Evolutionary conservation across 2,888 invertebrate species (phyloP), one percentile per base, ranked within the genome.

Genomic region (Seira ritae): DNA sequence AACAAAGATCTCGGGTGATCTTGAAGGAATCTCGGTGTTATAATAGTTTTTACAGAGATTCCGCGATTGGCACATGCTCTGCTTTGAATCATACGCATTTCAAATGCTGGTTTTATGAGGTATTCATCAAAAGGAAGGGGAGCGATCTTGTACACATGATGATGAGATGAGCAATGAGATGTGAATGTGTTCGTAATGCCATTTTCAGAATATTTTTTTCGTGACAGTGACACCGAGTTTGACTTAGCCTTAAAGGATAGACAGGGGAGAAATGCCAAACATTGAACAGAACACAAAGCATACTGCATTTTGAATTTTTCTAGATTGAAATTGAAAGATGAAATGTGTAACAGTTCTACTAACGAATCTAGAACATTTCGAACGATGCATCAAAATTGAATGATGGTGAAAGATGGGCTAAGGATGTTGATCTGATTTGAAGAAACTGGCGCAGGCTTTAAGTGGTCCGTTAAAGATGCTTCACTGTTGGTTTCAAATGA

Each of bases 251-350:
- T 50, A 72, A 67, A 71, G 50, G 46, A 42, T 42, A 69, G 46
- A 2, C 8, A 71, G 23, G 55, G 68, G 12, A 8, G 50, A 31
- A 67, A n/a, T n/a, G n/a, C n/a, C n/a, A n/a, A n/a, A n/a, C n/a
- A n/a, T n/a, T n/a, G n/a, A n/a, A n/a, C n/a, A n/a, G n/a, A n/a
- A n/a, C n/a, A n/a, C n/a, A n/a, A n/a, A n/a, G n/a, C n/a, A n/a
- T n/a, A n/a, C n/a, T n/a, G 37, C 15, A 20, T 22, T 3, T 50
- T 60, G 69, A 31, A 50, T n/a, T 68, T 24, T 42, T 15, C 1
- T 3, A 23, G 31, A 60, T 15, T 73, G 67, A 73, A 73, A 67
- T 73, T 80, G 79, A 80, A 31, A 68, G 79, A 80, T 80, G 79
- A 79, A 71, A 31, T 31, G 55, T 65, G 15, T 2, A 62, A 70